These are phyloP conservation scores for Hypolimnas misippus DNA, from an alignment of 2,888 invertebrate species.

Conservation along the genomic window DNA sequence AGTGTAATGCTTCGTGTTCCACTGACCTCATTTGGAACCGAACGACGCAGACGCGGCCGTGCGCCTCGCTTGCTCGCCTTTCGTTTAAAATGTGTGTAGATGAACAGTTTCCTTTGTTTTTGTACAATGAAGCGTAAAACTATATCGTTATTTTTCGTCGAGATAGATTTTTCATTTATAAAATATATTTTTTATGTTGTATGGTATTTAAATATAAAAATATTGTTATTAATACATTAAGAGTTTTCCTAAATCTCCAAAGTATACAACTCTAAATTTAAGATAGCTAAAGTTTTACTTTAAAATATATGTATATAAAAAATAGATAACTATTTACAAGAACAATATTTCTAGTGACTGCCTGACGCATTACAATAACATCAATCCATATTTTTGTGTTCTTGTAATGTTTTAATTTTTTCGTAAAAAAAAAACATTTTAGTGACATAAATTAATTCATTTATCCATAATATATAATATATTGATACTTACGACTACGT, in stretches of 20 bases:
- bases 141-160: background rate
- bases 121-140: slow-evolving; percentile 14
- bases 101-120: slow-evolving; percentile 50
- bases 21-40: slow-evolving; percentile 80
- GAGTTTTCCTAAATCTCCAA: background rate
- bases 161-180: background rate
- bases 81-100: slow-evolving; percentile 62
- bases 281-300: too few species aligned
- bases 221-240: background rate
- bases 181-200: background rate
- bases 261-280: too few species aligned
- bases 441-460: too few species aligned
- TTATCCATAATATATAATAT: too few species aligned
- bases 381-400: too few species aligned
- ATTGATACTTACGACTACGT: too few species aligned
- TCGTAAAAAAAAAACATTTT: too few species aligned
- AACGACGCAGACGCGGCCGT: slow-evolving; percentile 60
- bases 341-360: too few species aligned
- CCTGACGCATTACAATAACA: too few species aligned
- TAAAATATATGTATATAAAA: too few species aligned
- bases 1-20: slow-evolving; percentile 82
- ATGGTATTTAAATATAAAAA: background rate
- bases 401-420: too few species aligned
- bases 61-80: slow-evolving; percentile 67
- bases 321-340: too few species aligned